Conservation (phyloP, 2,888 invertebrate genomes). For the Theretra japonica region DNA sequence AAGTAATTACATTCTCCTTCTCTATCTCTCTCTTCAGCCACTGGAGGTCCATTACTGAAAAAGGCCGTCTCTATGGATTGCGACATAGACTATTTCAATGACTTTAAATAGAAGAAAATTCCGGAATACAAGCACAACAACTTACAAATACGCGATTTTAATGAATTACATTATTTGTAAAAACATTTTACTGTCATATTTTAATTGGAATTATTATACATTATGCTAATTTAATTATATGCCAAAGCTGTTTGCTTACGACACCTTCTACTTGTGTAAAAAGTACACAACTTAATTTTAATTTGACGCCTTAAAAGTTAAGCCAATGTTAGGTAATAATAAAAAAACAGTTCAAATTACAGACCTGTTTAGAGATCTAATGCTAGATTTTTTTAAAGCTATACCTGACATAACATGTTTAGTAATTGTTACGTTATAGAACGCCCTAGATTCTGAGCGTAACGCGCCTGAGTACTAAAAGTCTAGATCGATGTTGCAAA, state of each 20-base stretch:
- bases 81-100: too few relatives aligned
- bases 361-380: neutral
- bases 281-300: neutral
- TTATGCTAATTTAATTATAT: neutral
- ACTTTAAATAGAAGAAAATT: too few relatives aligned
- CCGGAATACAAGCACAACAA: too few relatives aligned
- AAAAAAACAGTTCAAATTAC: neutral
- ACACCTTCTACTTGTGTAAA: neutral
- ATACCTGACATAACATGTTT: neutral
- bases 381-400: neutral
- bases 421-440: constrained; percentile 20
- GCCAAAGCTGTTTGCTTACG: constrained; percentile 5
- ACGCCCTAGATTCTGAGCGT: neutral
- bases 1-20: too few relatives aligned
- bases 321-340: neutral
- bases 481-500: neutral
- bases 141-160: too few relatives aligned
- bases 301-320: neutral
- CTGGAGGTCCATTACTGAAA: too few relatives aligned
- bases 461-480: neutral
- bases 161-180: too few relatives aligned
- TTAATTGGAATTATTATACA: too few relatives aligned
- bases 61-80: too few relatives aligned
- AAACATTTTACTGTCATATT: too few relatives aligned
- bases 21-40: too few relatives aligned